phyloP scores from a whole-genome alignment of 2,113 vertebrate genomes.

The Anser cygnoides region DNA sequence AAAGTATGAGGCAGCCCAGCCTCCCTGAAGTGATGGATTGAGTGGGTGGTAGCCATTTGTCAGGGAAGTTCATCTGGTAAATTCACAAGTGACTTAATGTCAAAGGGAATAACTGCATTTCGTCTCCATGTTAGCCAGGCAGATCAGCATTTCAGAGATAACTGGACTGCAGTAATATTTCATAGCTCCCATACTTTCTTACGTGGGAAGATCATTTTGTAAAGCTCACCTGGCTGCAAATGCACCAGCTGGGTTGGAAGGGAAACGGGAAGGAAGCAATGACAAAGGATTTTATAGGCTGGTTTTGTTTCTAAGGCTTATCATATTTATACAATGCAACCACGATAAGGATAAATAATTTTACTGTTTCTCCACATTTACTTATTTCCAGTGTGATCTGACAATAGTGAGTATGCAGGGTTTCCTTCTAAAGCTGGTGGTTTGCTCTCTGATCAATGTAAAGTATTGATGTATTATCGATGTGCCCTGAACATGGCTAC shows the following conservation, averaged over 20 bases:
- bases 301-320: background rate
- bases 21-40: constrained; percentile 36
- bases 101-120: constrained; percentile 38
- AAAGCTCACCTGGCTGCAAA: constrained; percentile 1
- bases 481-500: background rate
- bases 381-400: background rate
- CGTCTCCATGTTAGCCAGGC: background rate
- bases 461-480: background rate
- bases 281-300: background rate
- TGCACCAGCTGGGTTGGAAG: background rate
- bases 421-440: background rate
- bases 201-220: background rate
- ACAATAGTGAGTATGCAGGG: background rate
- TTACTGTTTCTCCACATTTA: background rate
- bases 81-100: constrained; percentile 33
- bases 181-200: background rate
- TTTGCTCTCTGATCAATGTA: background rate
- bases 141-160: constrained; percentile 21
- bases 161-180: constrained; percentile 16
- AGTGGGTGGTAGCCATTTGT: constrained; percentile 45
- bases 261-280: background rate
- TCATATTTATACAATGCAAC: background rate
- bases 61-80: constrained; percentile 48
- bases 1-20: background rate
- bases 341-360: background rate